Conservation (phyloP, 1,140 invertebrate species). For the Delia radicum region DNA sequence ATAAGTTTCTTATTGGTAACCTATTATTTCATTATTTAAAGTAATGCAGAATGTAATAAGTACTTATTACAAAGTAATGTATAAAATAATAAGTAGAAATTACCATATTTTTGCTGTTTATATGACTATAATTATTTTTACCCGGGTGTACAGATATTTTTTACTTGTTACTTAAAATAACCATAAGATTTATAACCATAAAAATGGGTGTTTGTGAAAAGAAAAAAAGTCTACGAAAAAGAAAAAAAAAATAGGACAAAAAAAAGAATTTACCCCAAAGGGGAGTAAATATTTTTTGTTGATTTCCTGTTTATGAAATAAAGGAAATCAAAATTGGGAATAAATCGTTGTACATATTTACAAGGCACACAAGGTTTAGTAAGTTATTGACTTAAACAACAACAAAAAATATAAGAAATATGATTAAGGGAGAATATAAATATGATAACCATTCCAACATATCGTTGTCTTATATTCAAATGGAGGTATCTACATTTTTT, state of each 20-base stretch:
- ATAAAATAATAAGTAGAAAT: too few species aligned
- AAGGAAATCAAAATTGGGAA: neutral
- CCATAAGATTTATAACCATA: neutral
- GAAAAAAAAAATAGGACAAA: neutral
- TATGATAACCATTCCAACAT: too few species aligned
- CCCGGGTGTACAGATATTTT: too few species aligned
- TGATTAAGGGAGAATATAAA: too few species aligned
- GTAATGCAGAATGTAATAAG: too few species aligned
- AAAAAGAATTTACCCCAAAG: neutral
- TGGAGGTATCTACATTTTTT: too few species aligned
- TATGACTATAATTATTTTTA: too few species aligned
- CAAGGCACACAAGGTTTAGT: neutral
- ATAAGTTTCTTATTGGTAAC: too few species aligned
- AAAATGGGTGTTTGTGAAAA: neutral
- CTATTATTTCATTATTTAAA: too few species aligned
- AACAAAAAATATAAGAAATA: neutral
- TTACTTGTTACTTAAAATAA: neutral
- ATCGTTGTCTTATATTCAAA: too few species aligned
- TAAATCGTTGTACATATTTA: neutral
- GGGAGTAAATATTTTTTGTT: neutral
- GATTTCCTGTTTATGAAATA: neutral
- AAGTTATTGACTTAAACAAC: neutral
- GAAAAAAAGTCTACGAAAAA: neutral
- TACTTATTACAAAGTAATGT: too few species aligned
- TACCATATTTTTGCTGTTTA: too few species aligned